A percentile compares a stretch with the other conserved stretches of the same genome.
Conservation (phyloP, 2,888 invertebrate genomes). For the Antheraea yamamai region DNA sequence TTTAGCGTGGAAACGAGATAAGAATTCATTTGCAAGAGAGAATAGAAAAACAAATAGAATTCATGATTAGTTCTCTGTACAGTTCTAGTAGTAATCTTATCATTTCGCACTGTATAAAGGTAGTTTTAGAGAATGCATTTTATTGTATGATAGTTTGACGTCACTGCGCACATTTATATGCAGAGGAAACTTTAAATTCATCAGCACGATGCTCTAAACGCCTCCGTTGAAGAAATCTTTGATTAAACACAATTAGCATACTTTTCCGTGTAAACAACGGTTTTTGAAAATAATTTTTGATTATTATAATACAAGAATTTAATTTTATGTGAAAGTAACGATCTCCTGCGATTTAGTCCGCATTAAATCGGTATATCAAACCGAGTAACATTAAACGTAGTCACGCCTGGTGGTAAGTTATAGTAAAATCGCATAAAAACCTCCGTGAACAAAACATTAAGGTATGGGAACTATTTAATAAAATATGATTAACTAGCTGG, state of each 20-base stretch:
- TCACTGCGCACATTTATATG: neutral
- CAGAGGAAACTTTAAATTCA: slow-evolving; percentile 9
- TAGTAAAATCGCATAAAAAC: no score
- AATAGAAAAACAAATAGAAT: slow-evolving; percentile 1
- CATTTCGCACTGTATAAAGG: slow-evolving; percentile 3
- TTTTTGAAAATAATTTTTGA: neutral
- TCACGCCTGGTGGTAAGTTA: no score
- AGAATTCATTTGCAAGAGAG: neutral
- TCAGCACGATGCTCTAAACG: neutral
- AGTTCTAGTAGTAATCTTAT: neutral
- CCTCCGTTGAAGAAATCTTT: neutral
- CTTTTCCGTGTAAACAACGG: neutral
- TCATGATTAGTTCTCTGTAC: neutral
- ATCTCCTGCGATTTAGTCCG: no score
- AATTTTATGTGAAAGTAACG: neutral
- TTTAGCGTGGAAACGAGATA: neutral
- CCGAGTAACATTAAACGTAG: neutral
- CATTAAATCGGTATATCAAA: neutral
- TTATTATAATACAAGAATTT: neutral
- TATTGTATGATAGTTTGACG: slow-evolving; percentile 4
- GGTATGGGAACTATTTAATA: no score
- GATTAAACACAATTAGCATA: neutral
- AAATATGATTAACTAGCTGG: no score
- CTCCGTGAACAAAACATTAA: no score
- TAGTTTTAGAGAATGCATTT: slow-evolving; percentile 1